Base-by-base conservation (phyloP, 2,113 vertebrate genomes). In the Thinocorus orbignyianus region DNA sequence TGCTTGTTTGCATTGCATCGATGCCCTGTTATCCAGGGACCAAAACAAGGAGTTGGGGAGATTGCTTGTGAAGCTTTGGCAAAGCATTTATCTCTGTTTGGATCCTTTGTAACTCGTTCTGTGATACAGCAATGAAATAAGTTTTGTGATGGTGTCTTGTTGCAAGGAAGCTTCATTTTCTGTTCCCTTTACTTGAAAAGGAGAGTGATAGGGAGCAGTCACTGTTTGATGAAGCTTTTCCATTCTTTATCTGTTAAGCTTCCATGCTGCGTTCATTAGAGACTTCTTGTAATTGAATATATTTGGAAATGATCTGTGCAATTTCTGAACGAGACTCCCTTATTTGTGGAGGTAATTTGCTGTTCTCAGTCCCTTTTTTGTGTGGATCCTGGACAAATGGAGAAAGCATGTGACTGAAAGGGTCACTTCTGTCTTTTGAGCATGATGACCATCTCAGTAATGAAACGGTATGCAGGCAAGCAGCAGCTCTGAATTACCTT, bases 341-440 rank as follows among this genome's bases (percentile, higher is more conserved):
- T 90, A 81, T 92, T 94, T 95, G 91, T 77, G 81, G 91, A 91
- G 89, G 73, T 93, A 93, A 93, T 95, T 95, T 95, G 49, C 44
- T 78, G 28, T 70, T 82, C 80, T 84, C 46, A 20, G 49, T 92
- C 81, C 66, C 70, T 89, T 92, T 92, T 96, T 88, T 68, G 23
- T 72, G 58, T 70, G 86, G 49, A 61, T 94, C 65, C 52, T 85
- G 92, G 83, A 82, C 83, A 94, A 86, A 78, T 66, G 86, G 90
- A 5, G 1, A 91, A 89, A 81, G 57, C 55, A 92, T 84, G 46
- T 58, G 61, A 91, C 35, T 89, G 85, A 82, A 92, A 51, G 86
- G 82, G 79, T 95, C 92, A 83, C 16, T 92, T 95, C 83, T 14
- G 9, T 77, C 80, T 73, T 84, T 92, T 89, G 60, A 3, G 4